Evolutionary conservation across 2,113 vertebrate species (phyloP).

Genomic region (Etheostoma cragini): DNA sequence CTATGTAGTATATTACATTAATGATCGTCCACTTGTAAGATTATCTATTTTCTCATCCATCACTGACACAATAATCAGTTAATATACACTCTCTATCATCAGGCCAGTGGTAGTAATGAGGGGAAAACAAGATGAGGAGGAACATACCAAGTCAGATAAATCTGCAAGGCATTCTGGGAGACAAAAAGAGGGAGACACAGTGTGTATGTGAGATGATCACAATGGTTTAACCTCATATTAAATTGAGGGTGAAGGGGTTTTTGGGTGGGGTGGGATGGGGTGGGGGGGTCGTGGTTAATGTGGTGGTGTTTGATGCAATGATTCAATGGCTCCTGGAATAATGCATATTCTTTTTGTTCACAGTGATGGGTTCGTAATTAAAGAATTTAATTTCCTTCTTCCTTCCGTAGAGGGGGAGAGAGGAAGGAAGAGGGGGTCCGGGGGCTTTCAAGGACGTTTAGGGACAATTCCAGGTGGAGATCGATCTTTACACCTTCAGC

Average conservation of each 20-base stretch:
- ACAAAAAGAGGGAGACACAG: conserved; percentile 49
- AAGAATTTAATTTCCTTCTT: conserved; percentile 82
- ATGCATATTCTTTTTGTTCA: conserved; percentile 88
- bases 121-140: conserved; percentile 41
- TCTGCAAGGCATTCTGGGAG: conserved; percentile 73
- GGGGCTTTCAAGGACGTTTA: conserved; percentile 30
- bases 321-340: conserved; percentile 86
- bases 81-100: conserved; percentile 73
- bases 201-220: conserved; percentile 22
- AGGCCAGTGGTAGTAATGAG: conserved; percentile 56
- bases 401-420: conserved; percentile 58
- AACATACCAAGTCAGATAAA: conserved; percentile 66
- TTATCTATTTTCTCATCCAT: conserved; percentile 71
- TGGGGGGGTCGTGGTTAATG: not conserved
- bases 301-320: conserved; percentile 75
- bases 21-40: conserved; percentile 72
- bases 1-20: conserved; percentile 68
- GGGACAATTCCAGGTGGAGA: conserved; percentile 60
- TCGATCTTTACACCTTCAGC: conserved; percentile 80
- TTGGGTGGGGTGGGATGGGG: not conserved
- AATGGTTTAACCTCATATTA: conserved; percentile 52
- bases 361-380: conserved; percentile 89
- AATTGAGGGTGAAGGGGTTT: conserved; percentile 35
- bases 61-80: conserved; percentile 64
- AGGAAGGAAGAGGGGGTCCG: not conserved